Evolutionary conservation across 1,140 invertebrate genomes (phyloP), one percentile per base, ranked within the genome.

Genomic region (Drosophila prosaltans): DNA sequence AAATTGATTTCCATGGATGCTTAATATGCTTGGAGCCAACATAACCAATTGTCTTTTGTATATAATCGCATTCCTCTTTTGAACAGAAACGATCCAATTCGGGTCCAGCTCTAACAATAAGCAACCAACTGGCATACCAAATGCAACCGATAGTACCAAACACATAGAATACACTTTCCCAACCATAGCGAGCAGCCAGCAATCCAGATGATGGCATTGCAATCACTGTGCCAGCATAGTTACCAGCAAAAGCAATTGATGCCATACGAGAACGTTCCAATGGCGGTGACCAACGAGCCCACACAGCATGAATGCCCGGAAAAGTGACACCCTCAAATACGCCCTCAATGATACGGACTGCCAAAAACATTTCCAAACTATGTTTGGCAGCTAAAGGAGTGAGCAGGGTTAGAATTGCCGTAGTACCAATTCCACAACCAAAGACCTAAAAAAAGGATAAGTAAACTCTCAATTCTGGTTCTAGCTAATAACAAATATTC

Each of bases 241-340:
- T 96, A 6, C 97, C 97, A 24, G 96, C 96, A 92, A 97, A 97
- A 1, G 96, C 95, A 36, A 97, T 94, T 0, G 95, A 96, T 0
- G 96, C 95, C 40, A 97, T 93, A 10, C 95, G 94, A 3, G 95
- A 97, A 36, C 97, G 94, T 91, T 98, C 97, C 24, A 95, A 86
- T 0, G 96, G 95, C 21, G 97, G 97, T n/a, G 97, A 95, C 97
- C 97, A 98, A 67, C 95, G 94, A 0, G 96, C 94, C 96, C 97
- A 97, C 28, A 98, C 95, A 7, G 96, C 96, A 91, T 98, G 97
- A 62, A 98, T 97, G 74, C 96, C 96, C 4, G 97, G 97, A 92
- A 97, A 98, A 1, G 97, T 97, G 0, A 98, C 97, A 54, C 97
- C 97, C 96, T 98, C 97, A 91, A 96, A 97, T 41, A 98, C 91